Percentiles rank a stretch among this genome's conserved stretches.
phyloP scores from a whole-genome alignment of 2,888 invertebrate species.

The Gandaritis pyraliata region DNA sequence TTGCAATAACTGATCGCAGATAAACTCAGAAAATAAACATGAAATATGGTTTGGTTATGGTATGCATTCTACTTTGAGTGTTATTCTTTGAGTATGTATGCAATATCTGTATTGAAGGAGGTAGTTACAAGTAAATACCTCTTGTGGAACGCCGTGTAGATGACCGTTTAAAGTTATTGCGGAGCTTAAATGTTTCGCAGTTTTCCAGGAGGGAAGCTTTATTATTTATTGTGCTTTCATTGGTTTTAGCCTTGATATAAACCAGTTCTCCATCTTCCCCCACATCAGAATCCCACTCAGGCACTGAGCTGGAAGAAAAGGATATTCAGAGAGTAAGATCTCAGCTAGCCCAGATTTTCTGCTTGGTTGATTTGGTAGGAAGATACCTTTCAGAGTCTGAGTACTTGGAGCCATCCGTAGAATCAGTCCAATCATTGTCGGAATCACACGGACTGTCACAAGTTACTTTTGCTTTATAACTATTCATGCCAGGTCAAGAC shows the following conservation, averaged over 20 bases:
- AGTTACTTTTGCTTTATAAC: slow-evolving; percentile 57
- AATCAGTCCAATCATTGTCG: slow-evolving; percentile 78
- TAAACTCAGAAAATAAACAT: too few relatives aligned
- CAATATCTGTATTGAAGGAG: background rate
- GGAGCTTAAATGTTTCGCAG: slow-evolving; percentile 72
- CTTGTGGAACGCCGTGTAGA: slow-evolving; percentile 73
- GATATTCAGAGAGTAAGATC: background rate
- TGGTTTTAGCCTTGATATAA: slow-evolving; percentile 84
- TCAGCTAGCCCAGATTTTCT: background rate
- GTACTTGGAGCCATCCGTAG: slow-evolving; percentile 81
- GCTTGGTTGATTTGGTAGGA: background rate
- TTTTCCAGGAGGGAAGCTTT: slow-evolving; percentile 70
- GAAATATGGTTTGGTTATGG: too few relatives aligned
- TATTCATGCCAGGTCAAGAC: slow-evolving; percentile 65
- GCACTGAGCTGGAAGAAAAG: slow-evolving; percentile 80
- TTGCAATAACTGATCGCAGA: too few relatives aligned
- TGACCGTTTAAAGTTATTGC: slow-evolving; percentile 76
- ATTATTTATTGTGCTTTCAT: slow-evolving; percentile 43
- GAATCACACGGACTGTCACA: slow-evolving; percentile 75
- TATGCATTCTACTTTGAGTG: too few relatives aligned
- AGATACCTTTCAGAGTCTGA: slow-evolving; percentile 85
- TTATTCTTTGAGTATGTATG: too few relatives aligned
- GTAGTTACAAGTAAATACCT: slow-evolving; percentile 52
- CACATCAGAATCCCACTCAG: slow-evolving; percentile 88
- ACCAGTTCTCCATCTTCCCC: slow-evolving; percentile 87